Percentiles rank a stretch among this genome's conserved stretches.
phyloP scores from a whole-genome alignment of 2,888 invertebrate genomes.

The Monochamus alternatus region DNA sequence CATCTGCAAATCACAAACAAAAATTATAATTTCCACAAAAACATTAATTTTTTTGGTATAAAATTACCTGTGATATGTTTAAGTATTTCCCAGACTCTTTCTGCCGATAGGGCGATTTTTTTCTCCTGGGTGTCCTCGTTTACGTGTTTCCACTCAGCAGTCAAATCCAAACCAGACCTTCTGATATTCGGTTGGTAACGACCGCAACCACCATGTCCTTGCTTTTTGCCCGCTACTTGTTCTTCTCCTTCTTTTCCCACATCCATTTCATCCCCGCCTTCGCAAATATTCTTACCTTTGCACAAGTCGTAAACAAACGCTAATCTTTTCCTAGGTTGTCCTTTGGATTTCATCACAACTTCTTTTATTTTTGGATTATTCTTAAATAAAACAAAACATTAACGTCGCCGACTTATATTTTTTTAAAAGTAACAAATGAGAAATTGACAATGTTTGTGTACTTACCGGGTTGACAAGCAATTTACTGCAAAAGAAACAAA shows the following conservation, averaged over 20 bases:
- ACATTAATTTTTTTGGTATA: neutral
- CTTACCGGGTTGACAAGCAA: conserved; percentile 94
- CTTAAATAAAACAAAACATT: conserved; percentile 67
- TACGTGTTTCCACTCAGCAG: conserved; percentile 98
- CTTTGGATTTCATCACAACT: conserved; percentile 95
- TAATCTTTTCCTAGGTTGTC: conserved; percentile 94
- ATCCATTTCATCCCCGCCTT: conserved; percentile 99
- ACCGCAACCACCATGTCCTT: conserved; percentile 96
- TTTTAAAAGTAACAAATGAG: neutral
- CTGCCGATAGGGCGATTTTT: conserved; percentile 94
- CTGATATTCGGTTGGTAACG: conserved; percentile 94
- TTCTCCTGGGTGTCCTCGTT: conserved; percentile 99
- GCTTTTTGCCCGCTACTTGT: conserved; percentile 71
- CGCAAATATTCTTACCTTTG: conserved; percentile 98
- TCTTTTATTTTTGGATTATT: conserved; percentile 94
- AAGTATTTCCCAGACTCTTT: conserved; percentile 97
- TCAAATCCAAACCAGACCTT: conserved; percentile 91
- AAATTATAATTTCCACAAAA: too few species aligned
- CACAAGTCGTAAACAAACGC: conserved; percentile 98
- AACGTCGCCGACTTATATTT: neutral
- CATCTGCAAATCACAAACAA: conserved; percentile 75
- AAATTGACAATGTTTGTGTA: conserved; percentile 59
- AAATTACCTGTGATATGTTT: conserved; percentile 85
- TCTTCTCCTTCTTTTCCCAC: conserved; percentile 83
- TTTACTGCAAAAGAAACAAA: conserved; percentile 99